Evolutionary conservation across 2,113 vertebrate species (phyloP).

Genomic region (Neotoma lepida): DNA sequence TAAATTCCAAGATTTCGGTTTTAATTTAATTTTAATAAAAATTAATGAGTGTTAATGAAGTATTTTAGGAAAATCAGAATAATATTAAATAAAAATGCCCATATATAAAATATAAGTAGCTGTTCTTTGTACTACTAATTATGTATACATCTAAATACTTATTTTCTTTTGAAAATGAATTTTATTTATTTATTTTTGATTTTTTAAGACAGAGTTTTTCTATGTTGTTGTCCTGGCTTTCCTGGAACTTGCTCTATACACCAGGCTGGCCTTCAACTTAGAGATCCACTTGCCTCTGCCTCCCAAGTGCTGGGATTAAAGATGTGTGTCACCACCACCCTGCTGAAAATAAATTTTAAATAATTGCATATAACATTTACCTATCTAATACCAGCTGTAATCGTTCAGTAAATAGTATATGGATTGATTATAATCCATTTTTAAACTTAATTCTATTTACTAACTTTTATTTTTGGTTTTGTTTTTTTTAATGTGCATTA

Average conservation of each 20-base stretch:
- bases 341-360: slow-evolving; percentile 1
- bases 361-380: slow-evolving; percentile 31
- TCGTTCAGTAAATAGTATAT: slow-evolving; percentile 19
- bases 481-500: no score
- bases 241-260: not conserved
- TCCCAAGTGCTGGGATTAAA: not conserved
- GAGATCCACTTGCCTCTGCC: not conserved
- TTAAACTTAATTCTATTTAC: slow-evolving; percentile 34
- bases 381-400: not conserved
- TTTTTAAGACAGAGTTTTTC: not conserved
- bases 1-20: not conserved
- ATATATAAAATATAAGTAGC: slow-evolving; percentile 44
- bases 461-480: slow-evolving; percentile 28
- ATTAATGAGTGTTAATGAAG: not conserved
- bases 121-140: not conserved
- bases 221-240: not conserved
- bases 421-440: not conserved
- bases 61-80: slow-evolving; percentile 4
- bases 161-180: slow-evolving; percentile 34
- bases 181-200: not conserved
- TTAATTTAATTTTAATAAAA: slow-evolving; percentile 37
- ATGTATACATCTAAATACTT: slow-evolving; percentile 37
- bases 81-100: slow-evolving; percentile 54
- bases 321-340: not conserved
- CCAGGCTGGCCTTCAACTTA: not conserved